Base-by-base conservation (phyloP, 2,113 vertebrate species). In the Neogobius melanostomus region DNA sequence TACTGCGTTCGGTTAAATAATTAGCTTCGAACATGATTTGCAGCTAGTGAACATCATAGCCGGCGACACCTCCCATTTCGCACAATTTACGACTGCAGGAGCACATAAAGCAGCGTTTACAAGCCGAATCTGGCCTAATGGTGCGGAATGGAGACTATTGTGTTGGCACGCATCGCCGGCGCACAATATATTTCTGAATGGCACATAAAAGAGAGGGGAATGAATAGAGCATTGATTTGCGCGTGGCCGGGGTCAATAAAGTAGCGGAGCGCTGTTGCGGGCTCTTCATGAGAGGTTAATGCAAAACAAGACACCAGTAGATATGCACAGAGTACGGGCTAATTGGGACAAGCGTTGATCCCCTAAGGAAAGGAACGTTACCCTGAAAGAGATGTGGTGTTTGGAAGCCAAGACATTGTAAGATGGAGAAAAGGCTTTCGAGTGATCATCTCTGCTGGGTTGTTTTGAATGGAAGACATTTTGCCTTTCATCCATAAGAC, bases 11-110 rank as follows among this genome's bases (percentile, higher is more conserved):
- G 53, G 71, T 71, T 69, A 83, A 80, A 82, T 79, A 75, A 83
- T 80, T 80, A 76, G 64, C 83, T 62, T 62, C 5, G 57, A 71
- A 75, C 60, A 71, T 72, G 76, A 85, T 80, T 85, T 78, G 79
- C 64, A 71, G 59, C 79, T 64, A 8, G 42, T 7, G 15, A 36
- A 8, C 60, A 6, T 76, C 60, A 67, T 53, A 12, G 50, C 66
- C 49, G 2, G n/a, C 42, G 61, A 66, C 83, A 43, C 56, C 12
- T 51, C 1, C 53, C 51, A 79, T 81, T 63, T 43, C 66, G 60
- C 6, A 47, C 78, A 75, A 80, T 85, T 86, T 74, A 83, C 64
- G 66, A 63, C 53, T 52, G 43, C 36, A 47, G 56, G n/a, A 52
- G 44, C 16, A 52, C 53, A 74, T 65, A 69, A 71, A 80, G 75